Evolutionary conservation across 2,888 invertebrate genomes (phyloP), one percentile per base, ranked within the genome.

Genomic region (Gastrophysa polygoni): DNA sequence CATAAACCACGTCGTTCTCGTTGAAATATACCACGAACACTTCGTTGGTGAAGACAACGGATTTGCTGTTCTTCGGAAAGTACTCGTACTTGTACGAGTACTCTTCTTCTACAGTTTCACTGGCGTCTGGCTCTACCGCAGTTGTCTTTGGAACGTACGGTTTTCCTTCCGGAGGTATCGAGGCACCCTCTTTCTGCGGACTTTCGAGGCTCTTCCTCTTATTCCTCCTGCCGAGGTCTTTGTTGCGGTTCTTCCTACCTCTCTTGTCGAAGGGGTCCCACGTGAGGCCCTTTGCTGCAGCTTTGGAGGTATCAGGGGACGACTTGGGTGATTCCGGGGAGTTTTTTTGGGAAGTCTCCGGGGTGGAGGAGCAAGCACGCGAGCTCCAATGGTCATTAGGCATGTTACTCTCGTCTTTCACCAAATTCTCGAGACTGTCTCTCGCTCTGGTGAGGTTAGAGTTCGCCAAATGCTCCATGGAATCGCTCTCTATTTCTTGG

Each of bases 1-100:
- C 80, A n/a, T 75, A 80, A 29, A 81, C 73, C 17, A 80, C 77
- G 54, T 79, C 77, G 70, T 87, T 86, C 0, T 85, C 86, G n/a
- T 85, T 85, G 73, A 87, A 88, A 75, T 88, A 87, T 34, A 88
- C 85, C 29, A 88, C 87, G 63, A 86, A 82, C 4, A 88, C 88
- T 80, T 88, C 86, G 57, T 79, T 78, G 4, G 80, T 81, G 72
- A 83, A 83, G 51, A 82, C 79, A 7, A 83, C 82, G 17, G 67
- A 85, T 82, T 76, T 79, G 48, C 72, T 74, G 44, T 75, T 84
- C 83, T 70, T 83, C 75, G 75, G 70, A 65, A 75, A 73, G 67
- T 75, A 78, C 48, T 76, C 74, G 57, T 76, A 78, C 50, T 71
- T 73, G 61, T 75, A 73, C 10, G 50, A 43, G 51, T 32, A 46